These are phyloP conservation scores for Drosophila yooni DNA, from an alignment of 2,888 invertebrate species.

Conservation along the genomic window DNA sequence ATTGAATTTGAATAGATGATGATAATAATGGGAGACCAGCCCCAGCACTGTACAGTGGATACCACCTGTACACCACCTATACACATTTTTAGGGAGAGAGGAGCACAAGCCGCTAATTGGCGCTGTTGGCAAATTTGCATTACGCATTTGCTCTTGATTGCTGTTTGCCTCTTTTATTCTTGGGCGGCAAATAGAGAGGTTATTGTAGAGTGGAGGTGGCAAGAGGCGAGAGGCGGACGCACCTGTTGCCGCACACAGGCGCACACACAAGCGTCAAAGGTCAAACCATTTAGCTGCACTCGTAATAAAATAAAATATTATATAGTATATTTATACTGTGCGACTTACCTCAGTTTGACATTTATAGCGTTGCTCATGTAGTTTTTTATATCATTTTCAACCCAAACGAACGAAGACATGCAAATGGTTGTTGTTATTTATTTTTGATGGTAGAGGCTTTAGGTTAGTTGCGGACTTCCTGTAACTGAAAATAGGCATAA, in stretches of 20 bases:
- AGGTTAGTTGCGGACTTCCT: constrained; percentile 8
- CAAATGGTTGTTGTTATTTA: constrained; percentile 63
- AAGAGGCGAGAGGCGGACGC: constrained; percentile 32
- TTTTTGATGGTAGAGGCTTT: constrained; percentile 9
- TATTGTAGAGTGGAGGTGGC: neutral
- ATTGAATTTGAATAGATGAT: constrained; percentile 1
- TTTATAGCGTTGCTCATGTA: constrained; percentile 80
- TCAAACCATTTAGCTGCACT: constrained; percentile 54
- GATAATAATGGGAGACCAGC: neutral
- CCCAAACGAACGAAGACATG: constrained; percentile 79
- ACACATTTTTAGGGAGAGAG: constrained; percentile 7
- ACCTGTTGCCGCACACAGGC: constrained; percentile 64
- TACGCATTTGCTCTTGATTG: constrained; percentile 22
- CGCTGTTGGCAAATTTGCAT: constrained; percentile 27
- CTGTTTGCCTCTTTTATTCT: constrained; percentile 2
- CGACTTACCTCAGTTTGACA: constrained; percentile 82
- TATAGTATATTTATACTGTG: constrained; percentile 1
- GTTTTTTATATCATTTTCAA: constrained; percentile 80
- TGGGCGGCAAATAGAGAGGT: neutral
- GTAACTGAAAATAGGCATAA: constrained; percentile 43
- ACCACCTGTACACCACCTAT: neutral
- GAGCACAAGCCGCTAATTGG: constrained; percentile 23
- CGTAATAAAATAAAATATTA: constrained; percentile 11
- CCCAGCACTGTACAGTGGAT: neutral
- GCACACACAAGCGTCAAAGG: constrained; percentile 45